Evolutionary conservation across 1,140 invertebrate species (phyloP).

Genomic region (Wiebesia pumilae): DNA sequence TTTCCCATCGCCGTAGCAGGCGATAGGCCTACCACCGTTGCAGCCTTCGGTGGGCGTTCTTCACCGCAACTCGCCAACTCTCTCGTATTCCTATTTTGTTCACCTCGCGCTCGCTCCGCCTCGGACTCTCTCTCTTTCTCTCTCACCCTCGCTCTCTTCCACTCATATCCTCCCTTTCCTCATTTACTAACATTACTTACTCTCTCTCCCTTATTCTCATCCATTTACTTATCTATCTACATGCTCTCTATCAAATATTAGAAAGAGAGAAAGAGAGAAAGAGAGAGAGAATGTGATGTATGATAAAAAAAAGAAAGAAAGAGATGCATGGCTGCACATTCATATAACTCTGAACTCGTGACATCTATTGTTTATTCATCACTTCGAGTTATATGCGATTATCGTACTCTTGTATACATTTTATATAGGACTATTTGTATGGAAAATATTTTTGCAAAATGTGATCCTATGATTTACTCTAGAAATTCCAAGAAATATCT

Average conservation of each 20-base stretch:
- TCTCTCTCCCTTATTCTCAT: not conserved
- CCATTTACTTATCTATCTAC: not conserved
- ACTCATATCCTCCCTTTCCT: conserved; percentile 15
- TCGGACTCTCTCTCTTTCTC: conserved; percentile 51
- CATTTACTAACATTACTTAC: not conserved
- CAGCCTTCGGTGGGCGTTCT: conserved; percentile 71
- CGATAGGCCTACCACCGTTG: conserved; percentile 67
- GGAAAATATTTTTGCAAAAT: too few species aligned
- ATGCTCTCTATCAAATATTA: not conserved
- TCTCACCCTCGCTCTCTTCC: conserved; percentile 10
- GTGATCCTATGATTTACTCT: too few species aligned
- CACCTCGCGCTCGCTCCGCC: conserved; percentile 67
- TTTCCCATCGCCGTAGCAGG: conserved; percentile 70
- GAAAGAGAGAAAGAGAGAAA: not conserved
- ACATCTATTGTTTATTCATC: too few species aligned
- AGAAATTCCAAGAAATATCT: too few species aligned
- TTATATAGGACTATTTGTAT: too few species aligned
- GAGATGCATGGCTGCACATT: not conserved
- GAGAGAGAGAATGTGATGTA: conserved; percentile 19
- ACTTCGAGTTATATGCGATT: too few species aligned
- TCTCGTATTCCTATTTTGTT: conserved; percentile 70
- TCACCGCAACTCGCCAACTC: conserved; percentile 55
- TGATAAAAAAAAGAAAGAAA: conserved; percentile 52
- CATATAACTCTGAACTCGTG: not conserved
- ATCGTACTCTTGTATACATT: too few species aligned